These are phyloP conservation scores for Hephaestus fuliginosus DNA, from an alignment of 2,797 vertebrate species.

Conservation along the genomic window DNA sequence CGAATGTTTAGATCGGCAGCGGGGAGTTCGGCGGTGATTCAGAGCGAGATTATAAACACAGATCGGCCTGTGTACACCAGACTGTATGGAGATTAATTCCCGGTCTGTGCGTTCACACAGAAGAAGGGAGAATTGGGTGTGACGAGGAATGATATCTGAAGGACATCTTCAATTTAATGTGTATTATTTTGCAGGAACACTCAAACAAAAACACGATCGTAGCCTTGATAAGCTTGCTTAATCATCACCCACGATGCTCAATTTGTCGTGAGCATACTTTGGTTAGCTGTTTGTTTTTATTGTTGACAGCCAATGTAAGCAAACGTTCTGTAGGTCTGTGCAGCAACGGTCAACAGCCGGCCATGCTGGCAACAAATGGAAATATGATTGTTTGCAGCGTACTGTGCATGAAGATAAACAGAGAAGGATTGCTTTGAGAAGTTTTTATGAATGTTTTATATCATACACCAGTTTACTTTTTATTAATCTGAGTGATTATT, in stretches of 20 bases:
- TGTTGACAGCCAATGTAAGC: neutral
- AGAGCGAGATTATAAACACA: conserved; percentile 61
- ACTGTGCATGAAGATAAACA: no score
- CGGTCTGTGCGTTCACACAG: conserved; percentile 19
- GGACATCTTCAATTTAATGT: neutral
- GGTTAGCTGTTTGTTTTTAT: conserved; percentile 14
- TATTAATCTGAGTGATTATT: neutral
- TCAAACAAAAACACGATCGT: no score
- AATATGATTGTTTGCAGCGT: no score
- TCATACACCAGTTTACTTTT: neutral
- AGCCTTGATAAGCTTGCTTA: neutral
- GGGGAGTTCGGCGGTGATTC: conserved; percentile 42
- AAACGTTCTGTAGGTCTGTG: neutral
- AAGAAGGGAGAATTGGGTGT: neutral
- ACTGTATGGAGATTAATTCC: conserved; percentile 43
- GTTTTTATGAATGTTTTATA: no score
- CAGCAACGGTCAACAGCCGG: no score
- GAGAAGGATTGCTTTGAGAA: no score
- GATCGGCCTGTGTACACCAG: conserved; percentile 48
- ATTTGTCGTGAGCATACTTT: conserved; percentile 2
- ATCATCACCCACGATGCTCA: neutral
- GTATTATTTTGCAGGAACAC: neutral
- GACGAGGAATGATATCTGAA: neutral
- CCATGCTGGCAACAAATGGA: no score
- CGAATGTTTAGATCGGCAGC: conserved; percentile 54